Conservation (phyloP, 2,888 invertebrate genomes). For the Xestoiulus laeticollis region DNA sequence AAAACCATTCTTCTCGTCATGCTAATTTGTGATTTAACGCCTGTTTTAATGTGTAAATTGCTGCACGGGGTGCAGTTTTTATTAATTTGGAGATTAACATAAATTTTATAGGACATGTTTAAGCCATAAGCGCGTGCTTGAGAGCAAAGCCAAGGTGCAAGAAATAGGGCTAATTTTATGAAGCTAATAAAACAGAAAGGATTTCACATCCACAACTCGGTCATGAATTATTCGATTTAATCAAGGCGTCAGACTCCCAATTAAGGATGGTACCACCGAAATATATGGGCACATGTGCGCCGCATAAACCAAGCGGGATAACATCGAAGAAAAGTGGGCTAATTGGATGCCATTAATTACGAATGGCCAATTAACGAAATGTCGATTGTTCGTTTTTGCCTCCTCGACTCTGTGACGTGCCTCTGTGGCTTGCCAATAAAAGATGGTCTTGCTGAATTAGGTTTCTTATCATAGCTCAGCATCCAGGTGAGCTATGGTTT, state of each 20-base stretch:
- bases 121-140: not conserved
- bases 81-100: not conserved
- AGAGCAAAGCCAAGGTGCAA: not conserved
- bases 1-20: not conserved
- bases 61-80: not conserved
- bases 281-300: not conserved
- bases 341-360: constrained; percentile 1
- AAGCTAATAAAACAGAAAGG: not conserved
- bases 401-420: not conserved
- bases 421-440: not conserved
- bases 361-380: not conserved
- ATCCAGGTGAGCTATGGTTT: not conserved
- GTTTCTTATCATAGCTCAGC: not conserved
- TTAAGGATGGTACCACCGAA: not conserved
- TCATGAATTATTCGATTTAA: not conserved
- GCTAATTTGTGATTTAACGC: not conserved
- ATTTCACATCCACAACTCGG: not conserved
- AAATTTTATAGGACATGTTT: not conserved
- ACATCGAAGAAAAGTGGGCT: not conserved
- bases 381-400: not conserved
- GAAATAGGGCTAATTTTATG: not conserved
- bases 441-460: not conserved
- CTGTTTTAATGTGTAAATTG: not conserved
- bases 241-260: not conserved
- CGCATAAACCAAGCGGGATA: not conserved